phyloP scores from a whole-genome alignment of 2,888 invertebrate species.

The Tetragnatha montana region DNA sequence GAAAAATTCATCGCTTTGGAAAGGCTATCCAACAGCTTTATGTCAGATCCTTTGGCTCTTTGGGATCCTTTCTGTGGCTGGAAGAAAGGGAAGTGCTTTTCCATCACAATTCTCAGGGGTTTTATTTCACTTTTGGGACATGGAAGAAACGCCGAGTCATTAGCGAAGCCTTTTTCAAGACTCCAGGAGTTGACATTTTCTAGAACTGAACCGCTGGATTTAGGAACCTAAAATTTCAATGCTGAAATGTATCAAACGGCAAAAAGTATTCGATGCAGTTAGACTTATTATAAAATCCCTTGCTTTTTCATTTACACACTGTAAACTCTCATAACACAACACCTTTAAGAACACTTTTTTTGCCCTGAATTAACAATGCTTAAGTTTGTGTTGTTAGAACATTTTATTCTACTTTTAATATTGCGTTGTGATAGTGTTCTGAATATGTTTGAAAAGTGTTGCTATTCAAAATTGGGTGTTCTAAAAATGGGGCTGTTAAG shows the following conservation, averaged over 20 bases:
- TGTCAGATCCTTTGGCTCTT: conserved; percentile 36
- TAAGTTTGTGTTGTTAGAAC: too few species aligned
- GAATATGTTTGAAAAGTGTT: too few species aligned
- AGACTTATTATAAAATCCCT: neutral
- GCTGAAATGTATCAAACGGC: neutral
- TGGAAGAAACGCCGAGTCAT: conserved; percentile 10
- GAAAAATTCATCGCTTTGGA: conserved; percentile 31
- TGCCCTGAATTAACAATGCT: too few species aligned
- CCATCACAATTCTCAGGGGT: conserved; percentile 42
- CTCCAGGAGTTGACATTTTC: conserved; percentile 38
- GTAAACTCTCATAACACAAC: too few species aligned
- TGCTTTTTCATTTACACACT: too few species aligned
- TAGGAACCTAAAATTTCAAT: conserved; percentile 6
- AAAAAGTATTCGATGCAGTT: neutral
- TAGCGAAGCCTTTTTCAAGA: conserved; percentile 28
- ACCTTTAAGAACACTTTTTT: too few species aligned
- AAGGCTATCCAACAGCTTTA: conserved; percentile 33
- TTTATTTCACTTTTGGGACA: neutral
- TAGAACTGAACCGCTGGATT: neutral
- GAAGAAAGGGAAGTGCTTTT: conserved; percentile 62
- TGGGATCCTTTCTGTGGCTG: neutral
- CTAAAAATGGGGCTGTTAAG: too few species aligned
- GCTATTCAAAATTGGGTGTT: too few species aligned
- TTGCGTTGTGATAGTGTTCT: too few species aligned
- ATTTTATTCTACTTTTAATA: too few species aligned